phyloP scores from a whole-genome alignment of 2,888 invertebrate species.

The Cheilosia pagana region DNA sequence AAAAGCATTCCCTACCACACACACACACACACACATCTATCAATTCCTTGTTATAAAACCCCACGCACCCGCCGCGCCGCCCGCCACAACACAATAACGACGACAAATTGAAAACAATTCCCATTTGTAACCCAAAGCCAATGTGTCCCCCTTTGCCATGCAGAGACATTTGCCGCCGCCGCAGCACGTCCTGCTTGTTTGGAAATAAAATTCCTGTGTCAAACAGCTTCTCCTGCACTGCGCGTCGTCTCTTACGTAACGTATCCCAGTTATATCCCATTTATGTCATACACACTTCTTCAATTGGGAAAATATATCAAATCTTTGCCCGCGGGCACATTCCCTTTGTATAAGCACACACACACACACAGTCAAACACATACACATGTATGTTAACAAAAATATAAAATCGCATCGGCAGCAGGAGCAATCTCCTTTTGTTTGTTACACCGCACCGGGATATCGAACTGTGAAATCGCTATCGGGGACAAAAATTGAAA shows the following conservation, averaged over 20 bases:
- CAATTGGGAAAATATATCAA: constrained; percentile 53
- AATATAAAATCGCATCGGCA: constrained; percentile 57
- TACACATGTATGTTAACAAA: constrained; percentile 9
- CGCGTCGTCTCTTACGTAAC: constrained; percentile 1
- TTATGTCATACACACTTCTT: constrained; percentile 68
- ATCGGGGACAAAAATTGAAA: constrained; percentile 49
- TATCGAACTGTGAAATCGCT: constrained; percentile 72
- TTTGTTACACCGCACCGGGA: constrained; percentile 28
- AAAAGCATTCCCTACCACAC: neutral
- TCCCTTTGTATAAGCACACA: constrained; percentile 2
- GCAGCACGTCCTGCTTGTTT: constrained; percentile 18
- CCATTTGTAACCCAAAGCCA: constrained; percentile 53
- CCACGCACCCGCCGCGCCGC: neutral
- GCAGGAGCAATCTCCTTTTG: constrained; percentile 48
- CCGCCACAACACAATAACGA: constrained; percentile 12
- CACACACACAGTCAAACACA: constrained; percentile 4
- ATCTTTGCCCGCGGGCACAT: constrained; percentile 29
- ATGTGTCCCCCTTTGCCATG: constrained; percentile 39
- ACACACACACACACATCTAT: constrained; percentile 3
- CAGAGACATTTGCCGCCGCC: neutral
- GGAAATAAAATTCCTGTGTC: constrained; percentile 46
- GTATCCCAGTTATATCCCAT: constrained; percentile 53
- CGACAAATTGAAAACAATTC: constrained; percentile 64
- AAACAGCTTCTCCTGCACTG: constrained; percentile 26
- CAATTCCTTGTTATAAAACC: constrained; percentile 1